Conservation (phyloP, 2,888 invertebrate genomes). For the Yponomeuta malinellus region DNA sequence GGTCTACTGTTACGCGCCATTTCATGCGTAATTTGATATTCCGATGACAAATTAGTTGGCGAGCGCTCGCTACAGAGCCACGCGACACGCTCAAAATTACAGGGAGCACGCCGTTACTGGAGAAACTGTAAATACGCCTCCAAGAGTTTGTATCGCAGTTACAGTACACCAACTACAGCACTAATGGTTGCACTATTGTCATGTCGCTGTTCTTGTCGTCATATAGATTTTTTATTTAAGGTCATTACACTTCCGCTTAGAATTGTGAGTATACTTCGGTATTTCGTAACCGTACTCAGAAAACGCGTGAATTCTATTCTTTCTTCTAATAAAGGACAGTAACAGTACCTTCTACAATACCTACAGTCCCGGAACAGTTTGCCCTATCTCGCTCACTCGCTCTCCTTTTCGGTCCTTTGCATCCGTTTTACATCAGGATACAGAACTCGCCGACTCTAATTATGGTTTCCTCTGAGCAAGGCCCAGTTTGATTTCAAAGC, state of each 20-base stretch:
- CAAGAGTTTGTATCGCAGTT: not conserved
- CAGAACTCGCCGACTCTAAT: slow-evolving; percentile 49
- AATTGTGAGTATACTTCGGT: no score
- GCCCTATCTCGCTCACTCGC: not conserved
- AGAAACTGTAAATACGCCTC: slow-evolving; percentile 21
- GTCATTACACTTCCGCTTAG: no score
- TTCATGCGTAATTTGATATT: slow-evolving; percentile 73
- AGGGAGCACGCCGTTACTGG: slow-evolving; percentile 37
- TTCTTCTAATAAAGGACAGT: not conserved
- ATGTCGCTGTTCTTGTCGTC: no score
- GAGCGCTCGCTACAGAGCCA: slow-evolving; percentile 4
- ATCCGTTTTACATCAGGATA: slow-evolving; percentile 6
- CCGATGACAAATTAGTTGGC: slow-evolving; percentile 71
- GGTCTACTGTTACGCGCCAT: slow-evolving; percentile 64
- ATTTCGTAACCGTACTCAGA: no score
- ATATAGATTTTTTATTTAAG: no score
- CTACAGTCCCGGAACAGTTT: not conserved
- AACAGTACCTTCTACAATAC: not conserved
- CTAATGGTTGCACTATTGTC: no score
- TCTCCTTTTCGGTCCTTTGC: not conserved
- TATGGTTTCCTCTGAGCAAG: slow-evolving; percentile 55
- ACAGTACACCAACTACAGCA: not conserved
- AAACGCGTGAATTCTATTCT: no score
- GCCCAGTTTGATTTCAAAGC: slow-evolving; percentile 47
- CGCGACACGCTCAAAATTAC: slow-evolving; percentile 54